Evolutionary conservation across 2,888 invertebrate genomes (phyloP), one percentile per base, ranked within the genome.

Genomic region (Seladonia tumulorum): DNA sequence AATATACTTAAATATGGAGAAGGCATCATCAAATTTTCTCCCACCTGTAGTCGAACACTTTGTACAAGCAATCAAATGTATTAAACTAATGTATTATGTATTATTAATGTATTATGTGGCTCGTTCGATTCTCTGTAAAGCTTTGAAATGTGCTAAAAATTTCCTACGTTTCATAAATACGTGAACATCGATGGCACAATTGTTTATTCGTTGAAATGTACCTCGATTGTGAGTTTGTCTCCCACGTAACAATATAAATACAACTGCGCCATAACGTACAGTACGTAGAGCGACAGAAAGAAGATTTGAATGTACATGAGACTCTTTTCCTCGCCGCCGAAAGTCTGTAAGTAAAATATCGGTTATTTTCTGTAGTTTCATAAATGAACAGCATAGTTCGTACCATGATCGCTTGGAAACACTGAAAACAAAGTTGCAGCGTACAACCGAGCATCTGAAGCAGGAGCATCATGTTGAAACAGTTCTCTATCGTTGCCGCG

Each of bases 201-300:
- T 10, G 25, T 66, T 12, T 60, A 25, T 25, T 25, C 5, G 10
- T 25, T 12, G 4, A 60, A 16, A 16, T 16, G 10, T 86, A 90
- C 90, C 83, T 91, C 79, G 22, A 74, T 12, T 2, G 78, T 70
- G 71, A 93, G 87, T 74, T 29, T 87, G 16, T 92, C 92, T 8
- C 92, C 93, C 0, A 90, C 88, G 83, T 92, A 93, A 78, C 93
- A 93, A 73, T 92, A 92, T n/a, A 92, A 74, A 53, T 87, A 93
- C 3, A 92, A 57, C 71, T 93, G 93, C 57, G 90, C 25, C 70
- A 90, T 71, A 18, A 90, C 83, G n/a, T 88, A 91, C 53, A 82
- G 2, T 0, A 90, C 81, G 22, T 90, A 90, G 0, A 87, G 5
- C 0, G 75, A 1, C 14, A 90, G 66, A 14, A 90, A 91, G 0